Percentiles rank a stretch among this genome's conserved stretches.
phyloP scores from a whole-genome alignment of 1,140 invertebrate genomes.

The Diprion similis region DNA sequence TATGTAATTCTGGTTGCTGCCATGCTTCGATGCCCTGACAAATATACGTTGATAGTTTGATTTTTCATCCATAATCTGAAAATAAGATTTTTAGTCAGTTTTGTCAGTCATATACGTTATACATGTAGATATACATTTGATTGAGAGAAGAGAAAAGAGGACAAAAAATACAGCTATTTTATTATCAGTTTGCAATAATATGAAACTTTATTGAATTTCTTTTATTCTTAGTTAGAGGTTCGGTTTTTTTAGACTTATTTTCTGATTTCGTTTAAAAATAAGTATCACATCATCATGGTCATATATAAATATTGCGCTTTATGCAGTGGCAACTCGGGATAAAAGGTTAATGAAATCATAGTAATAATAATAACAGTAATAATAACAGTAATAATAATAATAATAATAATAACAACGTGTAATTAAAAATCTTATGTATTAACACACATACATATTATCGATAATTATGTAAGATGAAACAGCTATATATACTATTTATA shows the following conservation, averaged over 20 bases:
- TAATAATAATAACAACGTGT: not conserved
- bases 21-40: too few species aligned
- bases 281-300: too few species aligned
- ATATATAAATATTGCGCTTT: too few species aligned
- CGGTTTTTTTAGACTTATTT: not conserved
- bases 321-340: conserved; percentile 12
- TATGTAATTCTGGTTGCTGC: too few species aligned
- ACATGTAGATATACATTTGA: not conserved
- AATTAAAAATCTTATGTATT: not conserved
- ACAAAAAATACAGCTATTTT: not conserved
- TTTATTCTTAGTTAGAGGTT: too few species aligned
- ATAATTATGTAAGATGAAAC: conserved; percentile 51
- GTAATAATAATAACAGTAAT: not conserved
- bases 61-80: not conserved
- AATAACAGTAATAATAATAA: not conserved
- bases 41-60: not conserved
- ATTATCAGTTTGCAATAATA: too few species aligned
- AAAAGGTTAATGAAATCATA: conserved; percentile 43
- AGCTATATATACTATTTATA: conserved; percentile 57
- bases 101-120: too few species aligned
- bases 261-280: not conserved
- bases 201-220: too few species aligned
- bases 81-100: too few species aligned
- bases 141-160: not conserved
- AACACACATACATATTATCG: conserved; percentile 42